Evolutionary conservation across 2,797 vertebrate genomes (phyloP), one percentile per base, ranked within the genome.

Genomic region (Helicolenus hilgendorfi): DNA sequence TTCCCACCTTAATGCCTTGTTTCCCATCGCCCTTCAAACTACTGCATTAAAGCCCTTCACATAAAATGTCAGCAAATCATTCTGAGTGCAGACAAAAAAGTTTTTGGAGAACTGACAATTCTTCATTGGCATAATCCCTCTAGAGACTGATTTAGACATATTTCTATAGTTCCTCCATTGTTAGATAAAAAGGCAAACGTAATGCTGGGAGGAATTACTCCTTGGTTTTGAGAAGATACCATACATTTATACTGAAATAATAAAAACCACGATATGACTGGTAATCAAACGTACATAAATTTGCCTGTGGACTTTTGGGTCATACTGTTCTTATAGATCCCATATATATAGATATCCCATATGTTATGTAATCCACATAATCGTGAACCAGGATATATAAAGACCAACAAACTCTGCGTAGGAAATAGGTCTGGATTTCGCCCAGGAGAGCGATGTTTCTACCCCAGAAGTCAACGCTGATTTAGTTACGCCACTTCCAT

Each of bases 1-100:
- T 94, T 96, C 90, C 68, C n/a, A 15, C 76, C 81, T 82, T 93
- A 94, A 96, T 88, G 79, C 92, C 87, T 81, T 79, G 91, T 95
- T 96, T 96, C 94, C 94, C 94, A 93, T 90, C 91, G 45, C 82
- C 81, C 87, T 87, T 94, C 87, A 94, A 92, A 89, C 79, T 35
- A 22, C 33, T 79, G 76, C 41, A 1, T 72, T 79, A 79, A 91
- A 89, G 63, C 85, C 65, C 67, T 65, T 87, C 68, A 68, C 58
- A 41, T 60, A n/a, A 84, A 77, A 88, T 86, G 86, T 80, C 88
- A 88, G 92, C 68, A 85, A 94, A 91, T 94, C 87, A 84, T 79
- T 92, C 56, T 38, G 22, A 63, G 35, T 56, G 56, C 3, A 79
- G 85, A 79, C 29, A 38, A 63, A 79, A 68, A 85, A 68, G 69